Base-by-base conservation (phyloP, 1,140 invertebrate genomes). In the Coenobita brevimanus region DNA sequence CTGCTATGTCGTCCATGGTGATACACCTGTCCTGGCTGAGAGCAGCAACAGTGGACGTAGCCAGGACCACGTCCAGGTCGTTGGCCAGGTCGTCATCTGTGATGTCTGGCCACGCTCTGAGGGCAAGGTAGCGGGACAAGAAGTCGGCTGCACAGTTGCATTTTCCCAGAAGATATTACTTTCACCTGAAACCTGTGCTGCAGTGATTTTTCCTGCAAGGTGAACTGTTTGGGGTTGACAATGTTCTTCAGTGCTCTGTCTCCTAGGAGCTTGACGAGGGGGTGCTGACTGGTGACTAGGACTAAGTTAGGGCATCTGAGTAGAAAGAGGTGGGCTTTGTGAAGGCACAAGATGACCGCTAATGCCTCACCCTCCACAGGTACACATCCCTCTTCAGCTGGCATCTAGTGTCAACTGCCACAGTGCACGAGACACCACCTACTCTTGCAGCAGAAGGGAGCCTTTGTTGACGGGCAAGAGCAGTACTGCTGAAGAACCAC, bases 221-320 rank as follows among this genome's bases (percentile, higher is more conserved):
- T 71, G 67, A 71, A 30, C 67, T 33, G 30, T 17, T 36, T 71
- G 1, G n/a, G 67, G 67, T 71, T 71, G 17, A 2, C 33, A 3
- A 71, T 71, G 33, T 27, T 17, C 30, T 3, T 30, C n/a, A 71
- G 67, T 15, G 67, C 24, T 71, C 17, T 71, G 2, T 71, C 67
- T 27, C 67, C 67, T 36, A 71, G 33, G 67, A 27, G 67, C 33
- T 71, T 71, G 33, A 71, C 67, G n/a, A n/a, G 54, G 54, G 54
- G 54, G 10, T n/a, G 54, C 10, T 69, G 64, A 27, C 10, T n/a
- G n/a, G 54, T 57, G n/a, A 57, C n/a, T 13, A 57, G 54, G 54
- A 57, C n/a, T 10, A 57, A n/a, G 54, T 57, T 57, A n/a, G 54
- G 54, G 54, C 54, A 57, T 57, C n/a, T n/a, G n/a, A n/a, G n/a